A percentile compares a stretch with the other conserved stretches of the same genome.
Conservation (phyloP, 2,113 vertebrate species). For the Promerops cafer region DNA sequence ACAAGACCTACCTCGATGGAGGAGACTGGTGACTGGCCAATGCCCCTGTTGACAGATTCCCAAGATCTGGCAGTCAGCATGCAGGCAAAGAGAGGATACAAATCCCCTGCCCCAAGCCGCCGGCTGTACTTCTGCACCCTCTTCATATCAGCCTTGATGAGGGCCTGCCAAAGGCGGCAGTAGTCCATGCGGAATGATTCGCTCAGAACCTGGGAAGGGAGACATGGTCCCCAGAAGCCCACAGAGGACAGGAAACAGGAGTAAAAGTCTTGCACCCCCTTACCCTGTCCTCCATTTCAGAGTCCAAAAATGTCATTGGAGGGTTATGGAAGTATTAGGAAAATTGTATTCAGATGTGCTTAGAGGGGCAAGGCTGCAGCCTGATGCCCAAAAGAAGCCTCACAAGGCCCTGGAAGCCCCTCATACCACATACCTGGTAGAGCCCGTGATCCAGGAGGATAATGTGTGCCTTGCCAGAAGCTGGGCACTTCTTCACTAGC, state of each 20-base stretch:
- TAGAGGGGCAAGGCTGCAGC: not conserved
- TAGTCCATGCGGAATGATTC: conserved; percentile 90
- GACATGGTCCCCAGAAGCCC: not conserved
- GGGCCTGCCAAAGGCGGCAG: conserved; percentile 90
- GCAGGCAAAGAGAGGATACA: conserved; percentile 92
- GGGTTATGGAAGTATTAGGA: not conserved
- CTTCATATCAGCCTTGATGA: conserved; percentile 86
- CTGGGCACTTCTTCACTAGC: conserved; percentile 81
- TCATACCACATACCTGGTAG: conserved; percentile 83
- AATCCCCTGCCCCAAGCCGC: conserved; percentile 85
- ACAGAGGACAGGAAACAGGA: not conserved
- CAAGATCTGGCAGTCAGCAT: conserved; percentile 92
- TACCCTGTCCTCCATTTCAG: not conserved
- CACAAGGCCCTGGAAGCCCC: not conserved
- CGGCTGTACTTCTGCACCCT: conserved; percentile 83
- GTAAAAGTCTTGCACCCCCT: not conserved
- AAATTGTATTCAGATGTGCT: not conserved
- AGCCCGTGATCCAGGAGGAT: conserved; percentile 93
- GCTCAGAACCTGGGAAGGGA: conserved; percentile 74
- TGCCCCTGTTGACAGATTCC: conserved; percentile 85
- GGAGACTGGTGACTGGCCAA: conserved; percentile 80
- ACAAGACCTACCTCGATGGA: conserved; percentile 80
- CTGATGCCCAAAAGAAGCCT: not conserved
- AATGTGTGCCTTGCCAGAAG: conserved; percentile 80
- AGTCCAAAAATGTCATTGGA: not conserved